Percentiles rank a stretch among this genome's conserved stretches.
phyloP scores from a whole-genome alignment of 2,113 vertebrate genomes.

The Oryzias melastigma region DNA sequence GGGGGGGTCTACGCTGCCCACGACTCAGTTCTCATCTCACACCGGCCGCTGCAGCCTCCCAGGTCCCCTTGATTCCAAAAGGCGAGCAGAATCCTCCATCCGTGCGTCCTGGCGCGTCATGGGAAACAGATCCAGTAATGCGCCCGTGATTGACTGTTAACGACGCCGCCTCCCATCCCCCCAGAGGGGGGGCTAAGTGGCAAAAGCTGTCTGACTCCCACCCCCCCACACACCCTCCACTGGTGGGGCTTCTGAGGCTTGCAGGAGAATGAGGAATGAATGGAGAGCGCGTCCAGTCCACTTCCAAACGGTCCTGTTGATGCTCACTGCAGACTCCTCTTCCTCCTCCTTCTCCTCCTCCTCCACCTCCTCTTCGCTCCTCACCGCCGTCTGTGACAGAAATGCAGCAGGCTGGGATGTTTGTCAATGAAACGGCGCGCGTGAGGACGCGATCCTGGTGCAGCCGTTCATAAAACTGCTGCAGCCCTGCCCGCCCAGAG shows the following conservation, averaged over 20 bases:
- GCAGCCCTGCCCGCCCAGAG: slow-evolving; percentile 68
- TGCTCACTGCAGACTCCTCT: slow-evolving; percentile 44
- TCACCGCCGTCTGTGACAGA: slow-evolving; percentile 55
- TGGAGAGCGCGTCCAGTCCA: slow-evolving; percentile 16
- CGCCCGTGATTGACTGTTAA: slow-evolving; percentile 26
- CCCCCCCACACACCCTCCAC: neutral
- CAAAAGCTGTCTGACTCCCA: slow-evolving; percentile 15
- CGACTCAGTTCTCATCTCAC: slow-evolving; percentile 64
- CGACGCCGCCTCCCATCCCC: slow-evolving; percentile 44
- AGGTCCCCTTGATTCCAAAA: slow-evolving; percentile 37
- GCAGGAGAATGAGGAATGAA: slow-evolving; percentile 13
- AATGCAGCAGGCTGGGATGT: slow-evolving; percentile 61
- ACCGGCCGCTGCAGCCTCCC: slow-evolving; percentile 55
- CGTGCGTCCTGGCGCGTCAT: slow-evolving; percentile 49
- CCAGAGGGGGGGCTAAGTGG: slow-evolving; percentile 23
- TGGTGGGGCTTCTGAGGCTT: too few species aligned
- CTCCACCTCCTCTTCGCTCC: slow-evolving; percentile 28
- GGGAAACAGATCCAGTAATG: slow-evolving; percentile 37
- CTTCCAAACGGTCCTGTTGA: slow-evolving; percentile 21
- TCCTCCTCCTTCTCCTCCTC: neutral
- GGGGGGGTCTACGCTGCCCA: slow-evolving; percentile 58
- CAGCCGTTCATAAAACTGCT: slow-evolving; percentile 68
- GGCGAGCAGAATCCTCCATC: slow-evolving; percentile 59
- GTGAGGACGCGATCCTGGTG: slow-evolving; percentile 47
- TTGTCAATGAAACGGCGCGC: slow-evolving; percentile 58